Conservation (phyloP, 2,888 invertebrate genomes). For the Amphipyra tragopoginis region DNA sequence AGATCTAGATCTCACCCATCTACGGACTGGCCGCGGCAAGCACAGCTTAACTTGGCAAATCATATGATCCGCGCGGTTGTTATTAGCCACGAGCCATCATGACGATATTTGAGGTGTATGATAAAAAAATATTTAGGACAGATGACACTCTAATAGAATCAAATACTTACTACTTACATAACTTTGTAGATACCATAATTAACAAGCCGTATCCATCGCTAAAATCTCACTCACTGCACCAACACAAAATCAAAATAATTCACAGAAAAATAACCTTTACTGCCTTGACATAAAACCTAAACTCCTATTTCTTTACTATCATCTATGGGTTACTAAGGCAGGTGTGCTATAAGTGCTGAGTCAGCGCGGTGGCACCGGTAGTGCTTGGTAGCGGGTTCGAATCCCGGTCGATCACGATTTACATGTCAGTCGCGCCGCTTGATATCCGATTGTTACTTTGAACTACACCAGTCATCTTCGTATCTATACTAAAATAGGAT, state of each 20-base stretch:
- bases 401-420: conserved; percentile 87
- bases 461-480: conserved; percentile 79
- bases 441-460: conserved; percentile 82
- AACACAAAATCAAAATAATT: conserved; percentile 6
- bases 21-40: too few relatives aligned
- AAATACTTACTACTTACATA: conserved; percentile 36
- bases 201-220: conserved; percentile 71
- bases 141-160: conserved; percentile 6
- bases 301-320: conserved; percentile 11
- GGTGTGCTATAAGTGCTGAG: conserved; percentile 85
- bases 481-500: conserved; percentile 77
- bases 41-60: too few relatives aligned
- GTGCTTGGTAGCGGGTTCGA: conserved; percentile 86
- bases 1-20: too few relatives aligned
- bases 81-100: too few relatives aligned
- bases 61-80: too few relatives aligned
- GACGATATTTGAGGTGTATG: not conserved
- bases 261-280: conserved; percentile 24
- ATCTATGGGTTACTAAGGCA: conserved; percentile 69
- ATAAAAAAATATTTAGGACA: conserved; percentile 1
- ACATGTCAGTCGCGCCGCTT: conserved; percentile 88
- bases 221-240: conserved; percentile 49
- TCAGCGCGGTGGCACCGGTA: conserved; percentile 88
- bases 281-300: conserved; percentile 17
- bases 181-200: conserved; percentile 72